phyloP scores from a whole-genome alignment of 2,888 invertebrate species.

The Platynereis dumerilii region DNA sequence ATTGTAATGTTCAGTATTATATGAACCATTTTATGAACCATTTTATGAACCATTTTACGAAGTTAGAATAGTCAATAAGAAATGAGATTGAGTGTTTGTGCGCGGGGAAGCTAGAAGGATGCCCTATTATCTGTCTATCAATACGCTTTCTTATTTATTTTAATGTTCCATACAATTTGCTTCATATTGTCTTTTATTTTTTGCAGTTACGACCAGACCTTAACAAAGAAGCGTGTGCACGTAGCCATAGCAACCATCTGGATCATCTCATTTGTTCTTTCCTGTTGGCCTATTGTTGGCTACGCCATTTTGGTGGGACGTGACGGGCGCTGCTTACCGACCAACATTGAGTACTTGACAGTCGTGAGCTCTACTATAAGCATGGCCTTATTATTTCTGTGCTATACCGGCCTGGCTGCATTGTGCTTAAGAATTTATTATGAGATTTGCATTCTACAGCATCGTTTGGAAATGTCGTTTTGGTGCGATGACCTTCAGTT shows the following conservation, averaged over 20 bases:
- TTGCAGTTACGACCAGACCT: constrained; percentile 5
- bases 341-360: not conserved
- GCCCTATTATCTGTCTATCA: no score
- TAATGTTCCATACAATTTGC: no score
- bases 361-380: constrained; percentile 3
- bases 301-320: not conserved
- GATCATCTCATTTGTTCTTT: constrained; percentile 1
- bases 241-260: constrained; percentile 3
- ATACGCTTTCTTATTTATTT: no score
- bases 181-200: no score
- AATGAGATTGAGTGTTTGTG: no score
- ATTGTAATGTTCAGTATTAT: no score
- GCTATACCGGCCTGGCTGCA: constrained; percentile 1
- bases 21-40: no score
- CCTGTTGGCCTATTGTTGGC: constrained; percentile 13
- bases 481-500: constrained; percentile 18
- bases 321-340: not conserved
- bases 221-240: constrained; percentile 5
- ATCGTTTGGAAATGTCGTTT: constrained; percentile 6
- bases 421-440: constrained; percentile 13
- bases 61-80: no score
- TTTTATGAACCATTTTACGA: no score
- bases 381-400: constrained; percentile 9
- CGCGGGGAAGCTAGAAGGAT: no score
- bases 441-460: constrained; percentile 14